These are phyloP conservation scores for Equus przewalskii DNA, from an alignment of 2,113 vertebrate genomes.

Conservation along the genomic window DNA sequence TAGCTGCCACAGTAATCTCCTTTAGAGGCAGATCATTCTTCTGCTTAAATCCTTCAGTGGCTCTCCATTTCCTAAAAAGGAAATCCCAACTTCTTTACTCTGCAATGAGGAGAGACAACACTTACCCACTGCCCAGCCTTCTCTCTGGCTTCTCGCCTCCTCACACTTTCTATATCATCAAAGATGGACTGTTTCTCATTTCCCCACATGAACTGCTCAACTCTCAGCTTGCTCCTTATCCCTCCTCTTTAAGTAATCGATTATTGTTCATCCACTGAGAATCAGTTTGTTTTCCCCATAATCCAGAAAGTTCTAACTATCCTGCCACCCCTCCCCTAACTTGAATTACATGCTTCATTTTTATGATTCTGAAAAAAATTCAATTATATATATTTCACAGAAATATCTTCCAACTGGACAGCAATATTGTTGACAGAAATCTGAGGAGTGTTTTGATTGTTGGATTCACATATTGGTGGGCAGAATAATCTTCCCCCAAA, in stretches of 20 bases:
- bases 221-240: background rate
- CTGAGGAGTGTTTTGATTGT: background rate
- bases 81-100: background rate
- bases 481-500: background rate
- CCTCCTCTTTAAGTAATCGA: no score
- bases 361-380: background rate
- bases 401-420: background rate
- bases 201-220: rapidly evolving
- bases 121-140: background rate
- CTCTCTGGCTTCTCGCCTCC: background rate
- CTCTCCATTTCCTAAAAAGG: background rate
- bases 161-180: no score
- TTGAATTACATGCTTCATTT: background rate
- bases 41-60: background rate
- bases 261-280: background rate
- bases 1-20: background rate
- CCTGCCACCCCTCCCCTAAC: background rate
- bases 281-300: background rate
- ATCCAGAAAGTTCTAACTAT: background rate
- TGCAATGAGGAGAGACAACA: background rate
- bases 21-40: background rate
- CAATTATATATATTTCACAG: background rate
- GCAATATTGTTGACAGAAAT: background rate
- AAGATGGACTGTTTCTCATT: background rate
- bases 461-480: background rate